Base-by-base conservation (phyloP, 1,140 invertebrate species). In the Diabrotica undecimpunctata region DNA sequence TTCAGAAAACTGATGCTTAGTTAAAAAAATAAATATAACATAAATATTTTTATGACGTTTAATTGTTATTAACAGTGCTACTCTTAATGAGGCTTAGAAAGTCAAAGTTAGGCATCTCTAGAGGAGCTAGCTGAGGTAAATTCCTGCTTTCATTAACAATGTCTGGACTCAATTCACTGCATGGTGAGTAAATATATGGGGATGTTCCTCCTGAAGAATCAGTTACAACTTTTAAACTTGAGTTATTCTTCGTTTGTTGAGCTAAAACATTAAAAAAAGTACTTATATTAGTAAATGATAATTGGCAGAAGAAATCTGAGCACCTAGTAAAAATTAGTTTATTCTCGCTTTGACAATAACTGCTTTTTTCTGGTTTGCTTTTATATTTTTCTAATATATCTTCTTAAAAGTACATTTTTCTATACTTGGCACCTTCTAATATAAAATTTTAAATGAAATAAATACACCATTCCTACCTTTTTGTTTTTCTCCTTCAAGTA, bases 21-120 rank as follows among this genome's bases (percentile, higher is more conserved):
- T n/a, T n/a, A 25, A 25, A 25, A 2, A 25, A 25, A 25, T 25
- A n/a, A n/a, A 25, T 25, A 25, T 25, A 25, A 25, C 1, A 25
- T 25, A 25, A 25, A 25, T 25, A 25, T 25, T 25, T 25, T 25
- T 25, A 25, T 25, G 1, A 25, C 4, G 4, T 25, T 25, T 25
- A 25, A 25, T 25, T 25, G 25, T 25, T 25, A 46, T 46, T 46
- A 8, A n/a, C n/a, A 10, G 3, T 8, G n/a, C 41, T 46, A 10
- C 41, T 46, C 41, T 10, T 6, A 46, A 46, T 46, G 59, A 25
- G 61, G 55, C 10, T 58, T 37, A 52, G 53, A 55, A 52, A 84
- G 69, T 85, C 81, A 69, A 85, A 84, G 62, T 80, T 78, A 36
- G 85, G 85, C 78, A 86, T 80, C 74, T 85, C 83, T 13, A 86